These are phyloP conservation scores for Colostygia pectinataria DNA, from an alignment of 2,888 invertebrate species.

Conservation along the genomic window DNA sequence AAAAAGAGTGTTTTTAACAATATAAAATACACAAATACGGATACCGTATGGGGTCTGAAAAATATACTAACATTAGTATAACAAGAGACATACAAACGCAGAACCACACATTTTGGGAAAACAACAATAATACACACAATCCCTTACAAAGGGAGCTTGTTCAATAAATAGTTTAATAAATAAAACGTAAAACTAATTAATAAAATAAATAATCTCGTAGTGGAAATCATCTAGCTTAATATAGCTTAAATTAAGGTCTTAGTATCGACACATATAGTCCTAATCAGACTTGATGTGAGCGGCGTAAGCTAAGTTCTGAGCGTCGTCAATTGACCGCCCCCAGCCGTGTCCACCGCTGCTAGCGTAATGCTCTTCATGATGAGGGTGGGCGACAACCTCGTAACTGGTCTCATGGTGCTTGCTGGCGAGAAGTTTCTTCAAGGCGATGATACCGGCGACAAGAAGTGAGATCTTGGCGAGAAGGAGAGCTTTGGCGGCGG, in stretches of 20 bases:
- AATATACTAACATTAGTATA: constrained; percentile 75
- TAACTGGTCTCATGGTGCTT: constrained; percentile 88
- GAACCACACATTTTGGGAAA: constrained; percentile 70
- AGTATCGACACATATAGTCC: constrained; percentile 44
- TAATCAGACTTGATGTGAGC: constrained; percentile 77
- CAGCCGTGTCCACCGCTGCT: constrained; percentile 84
- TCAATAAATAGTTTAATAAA: constrained; percentile 71
- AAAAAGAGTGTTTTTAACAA: constrained; percentile 47
- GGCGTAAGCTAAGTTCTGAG: constrained; percentile 84
- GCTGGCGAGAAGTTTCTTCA: constrained; percentile 87
- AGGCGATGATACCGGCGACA: constrained; percentile 87
- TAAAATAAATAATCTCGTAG: constrained; percentile 42
- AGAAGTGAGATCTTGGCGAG: constrained; percentile 92
- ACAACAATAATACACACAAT: constrained; percentile 64
- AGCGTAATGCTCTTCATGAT: constrained; percentile 81
- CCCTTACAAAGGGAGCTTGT: constrained; percentile 66
- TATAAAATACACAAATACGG: constrained; percentile 77
- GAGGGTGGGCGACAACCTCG: constrained; percentile 89
- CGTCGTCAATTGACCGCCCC: constrained; percentile 82
- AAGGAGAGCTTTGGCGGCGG: constrained; percentile 93
- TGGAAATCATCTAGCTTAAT: constrained; percentile 13
- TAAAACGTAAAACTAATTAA: constrained; percentile 69
- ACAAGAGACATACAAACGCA: constrained; percentile 72
- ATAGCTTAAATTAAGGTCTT: constrained; percentile 42
- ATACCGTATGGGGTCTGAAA: constrained; percentile 73